Evolutionary conservation across 1,140 invertebrate genomes (phyloP).

Genomic region (Tetragnatha versicolor): DNA sequence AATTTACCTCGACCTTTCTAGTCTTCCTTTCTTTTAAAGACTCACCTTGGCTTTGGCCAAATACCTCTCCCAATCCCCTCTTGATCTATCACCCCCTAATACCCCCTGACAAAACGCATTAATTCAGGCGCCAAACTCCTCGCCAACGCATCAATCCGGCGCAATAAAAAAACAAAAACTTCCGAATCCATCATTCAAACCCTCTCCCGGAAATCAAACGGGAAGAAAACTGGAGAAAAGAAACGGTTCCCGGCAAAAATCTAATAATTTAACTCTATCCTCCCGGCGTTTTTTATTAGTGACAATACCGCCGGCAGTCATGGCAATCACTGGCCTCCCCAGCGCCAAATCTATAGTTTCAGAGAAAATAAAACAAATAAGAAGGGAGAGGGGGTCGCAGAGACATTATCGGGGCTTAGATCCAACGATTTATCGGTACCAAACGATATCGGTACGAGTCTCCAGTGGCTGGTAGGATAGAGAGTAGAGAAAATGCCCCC

Average conservation of each 20-base stretch:
- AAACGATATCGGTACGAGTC: constrained; percentile 47
- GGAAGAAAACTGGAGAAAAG: background rate
- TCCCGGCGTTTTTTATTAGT: constrained; percentile 24
- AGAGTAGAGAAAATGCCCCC: constrained; percentile 14
- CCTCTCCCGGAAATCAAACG: too few species aligned
- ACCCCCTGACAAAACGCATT: too few species aligned
- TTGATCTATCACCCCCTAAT: too few species aligned
- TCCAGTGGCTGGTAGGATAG: constrained; percentile 34
- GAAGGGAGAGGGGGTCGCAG: background rate
- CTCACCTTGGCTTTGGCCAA: too few species aligned
- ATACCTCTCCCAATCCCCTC: too few species aligned
- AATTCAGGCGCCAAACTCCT: too few species aligned
- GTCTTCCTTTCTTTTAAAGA: too few species aligned
- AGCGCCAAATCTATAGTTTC: constrained; percentile 35
- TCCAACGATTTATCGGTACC: constrained; percentile 41
- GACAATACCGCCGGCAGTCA: constrained; percentile 31
- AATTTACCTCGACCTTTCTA: too few species aligned
- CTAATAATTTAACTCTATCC: constrained; percentile 26
- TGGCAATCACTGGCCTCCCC: constrained; percentile 37
- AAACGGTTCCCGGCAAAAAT: background rate
- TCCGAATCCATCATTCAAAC: too few species aligned
- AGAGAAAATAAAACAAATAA: constrained; percentile 27
- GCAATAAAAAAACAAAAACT: too few species aligned
- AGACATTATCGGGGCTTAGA: constrained; percentile 23
- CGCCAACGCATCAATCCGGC: too few species aligned